Evolutionary conservation across 2,113 vertebrate genomes (phyloP), one percentile per base, ranked within the genome.

Genomic region (Dryoscopus gambensis): DNA sequence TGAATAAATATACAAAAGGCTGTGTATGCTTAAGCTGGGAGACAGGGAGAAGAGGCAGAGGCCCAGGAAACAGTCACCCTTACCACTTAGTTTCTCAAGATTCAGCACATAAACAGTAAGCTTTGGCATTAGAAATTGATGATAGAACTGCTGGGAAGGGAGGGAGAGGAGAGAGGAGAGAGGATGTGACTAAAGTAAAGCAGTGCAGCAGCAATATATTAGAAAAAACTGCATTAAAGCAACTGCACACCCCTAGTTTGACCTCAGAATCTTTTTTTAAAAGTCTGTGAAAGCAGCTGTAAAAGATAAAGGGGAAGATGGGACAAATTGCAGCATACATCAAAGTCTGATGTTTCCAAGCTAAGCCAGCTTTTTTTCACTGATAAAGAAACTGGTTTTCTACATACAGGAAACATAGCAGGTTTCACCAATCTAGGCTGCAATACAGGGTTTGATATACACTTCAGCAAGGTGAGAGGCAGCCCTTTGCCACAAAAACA

Each of bases 341-440:
- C 53, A 65, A 87, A 88, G 53, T 44, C 74, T 76, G 44, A 60
- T 49, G 15, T 68, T 95, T 85, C 65, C 62, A 87, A 93, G 62
- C 70, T 68, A 87, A 76, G 53, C 9, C 53, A 79, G 31, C 31
- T 76, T 91, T 92, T 90, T 84, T 65, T 57, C 53, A 84, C 31
- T 57, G 49, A 91, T 86, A 93, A 93, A 93, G n/a, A 28, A 71
- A 73, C 12, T 60, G 22, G 30, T 94, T 93, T 88, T 88, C 82
- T 85, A 93, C 78, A 65, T 31, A 63, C 2, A 68, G 67, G 21
- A 14, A 77, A 83, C n/a, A 55, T 2, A 93, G 40, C 40, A 76
- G 46, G 35, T 77, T 90, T 92, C 68, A 74, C 75, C 35, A 46
- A 30, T 55, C 18, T 44, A 44, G 30, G 71, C 31, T 92, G 49